A percentile compares a stretch with the other conserved stretches of the same genome.
These are phyloP conservation scores for Novumbra hubbsi DNA, from an alignment of 2,797 vertebrate species.

Conservation along the genomic window DNA sequence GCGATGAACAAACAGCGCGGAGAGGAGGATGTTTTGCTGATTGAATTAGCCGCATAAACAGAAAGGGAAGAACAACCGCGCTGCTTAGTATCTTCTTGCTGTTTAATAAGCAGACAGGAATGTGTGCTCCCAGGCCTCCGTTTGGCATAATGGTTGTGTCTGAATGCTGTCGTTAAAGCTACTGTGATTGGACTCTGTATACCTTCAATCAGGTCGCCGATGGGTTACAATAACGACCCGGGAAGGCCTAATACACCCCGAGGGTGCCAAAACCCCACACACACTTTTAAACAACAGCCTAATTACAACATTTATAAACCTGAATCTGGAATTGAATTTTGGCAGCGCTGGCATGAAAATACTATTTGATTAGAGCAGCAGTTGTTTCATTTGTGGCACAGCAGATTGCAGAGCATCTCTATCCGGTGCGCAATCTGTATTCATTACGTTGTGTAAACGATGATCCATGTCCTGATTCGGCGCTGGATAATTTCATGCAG, in stretches of 20 bases:
- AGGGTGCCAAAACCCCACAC: slow-evolving; percentile 11
- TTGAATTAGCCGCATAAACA: slow-evolving; percentile 79
- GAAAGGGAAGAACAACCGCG: slow-evolving; percentile 70
- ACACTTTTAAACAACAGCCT: slow-evolving; percentile 71
- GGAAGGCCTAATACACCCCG: neutral
- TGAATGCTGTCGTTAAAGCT: slow-evolving; percentile 30
- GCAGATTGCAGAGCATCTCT: slow-evolving; percentile 72
- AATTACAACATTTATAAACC: slow-evolving; percentile 79
- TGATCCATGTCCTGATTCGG: slow-evolving; percentile 71
- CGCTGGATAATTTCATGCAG: slow-evolving; percentile 13
- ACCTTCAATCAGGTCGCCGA: slow-evolving; percentile 70
- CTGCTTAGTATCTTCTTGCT: slow-evolving; percentile 73
- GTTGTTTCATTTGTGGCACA: slow-evolving; percentile 78
- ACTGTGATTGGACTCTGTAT: slow-evolving; percentile 60
- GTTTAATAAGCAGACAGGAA: slow-evolving; percentile 77
- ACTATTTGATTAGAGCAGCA: slow-evolving; percentile 77
- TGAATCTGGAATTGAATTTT: slow-evolving; percentile 74
- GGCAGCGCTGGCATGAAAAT: slow-evolving; percentile 76
- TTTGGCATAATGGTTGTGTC: slow-evolving; percentile 74
- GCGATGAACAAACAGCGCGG: slow-evolving; percentile 73
- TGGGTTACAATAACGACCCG: neutral
- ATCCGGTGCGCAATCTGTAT: slow-evolving; percentile 75
- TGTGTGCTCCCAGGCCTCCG: slow-evolving; percentile 71
- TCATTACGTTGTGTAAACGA: slow-evolving; percentile 73
- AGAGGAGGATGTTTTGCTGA: slow-evolving; percentile 74